These are phyloP conservation scores for Amorpha juglandis DNA, from an alignment of 2,888 invertebrate species.

Conservation along the genomic window DNA sequence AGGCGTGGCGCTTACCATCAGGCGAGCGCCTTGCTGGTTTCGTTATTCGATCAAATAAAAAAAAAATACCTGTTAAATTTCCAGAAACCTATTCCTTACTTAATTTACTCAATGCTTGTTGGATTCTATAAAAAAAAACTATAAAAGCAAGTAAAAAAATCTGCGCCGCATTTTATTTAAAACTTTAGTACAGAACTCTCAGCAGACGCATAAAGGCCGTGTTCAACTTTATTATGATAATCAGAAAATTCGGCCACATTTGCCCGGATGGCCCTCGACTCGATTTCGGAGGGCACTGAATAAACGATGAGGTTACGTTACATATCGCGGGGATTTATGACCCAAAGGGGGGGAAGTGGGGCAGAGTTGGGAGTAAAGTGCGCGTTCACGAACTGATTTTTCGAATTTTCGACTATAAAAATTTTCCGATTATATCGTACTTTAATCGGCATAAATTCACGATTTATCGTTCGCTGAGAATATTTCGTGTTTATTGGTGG, in stretches of 20 bases:
- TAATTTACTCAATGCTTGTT: too few relatives aligned
- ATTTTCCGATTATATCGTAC: background rate
- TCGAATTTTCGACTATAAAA: slow-evolving; percentile 1
- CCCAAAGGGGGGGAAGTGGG: background rate
- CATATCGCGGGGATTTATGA: slow-evolving; percentile 25
- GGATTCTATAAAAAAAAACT: background rate
- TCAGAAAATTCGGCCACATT: slow-evolving; percentile 70
- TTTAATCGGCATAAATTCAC: slow-evolving; percentile 10
- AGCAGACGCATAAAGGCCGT: background rate
- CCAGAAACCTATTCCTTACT: too few relatives aligned
- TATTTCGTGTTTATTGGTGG: background rate
- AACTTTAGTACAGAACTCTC: background rate
- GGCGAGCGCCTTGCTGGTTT: too few relatives aligned
- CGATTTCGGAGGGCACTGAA: slow-evolving; percentile 61
- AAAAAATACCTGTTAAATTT: too few relatives aligned
- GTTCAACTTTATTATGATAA: slow-evolving; percentile 77
- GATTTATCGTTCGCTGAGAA: slow-evolving; percentile 1
- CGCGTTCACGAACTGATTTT: background rate
- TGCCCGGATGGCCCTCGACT: slow-evolving; percentile 54
- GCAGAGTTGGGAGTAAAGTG: background rate
- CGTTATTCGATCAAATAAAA: too few relatives aligned
- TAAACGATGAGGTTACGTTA: slow-evolving; percentile 61
- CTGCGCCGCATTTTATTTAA: background rate
- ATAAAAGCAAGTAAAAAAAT: background rate
- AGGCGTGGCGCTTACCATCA: too few relatives aligned